Evolutionary conservation across 2,888 invertebrate species (phyloP).

Genomic region (Alitta virens): DNA sequence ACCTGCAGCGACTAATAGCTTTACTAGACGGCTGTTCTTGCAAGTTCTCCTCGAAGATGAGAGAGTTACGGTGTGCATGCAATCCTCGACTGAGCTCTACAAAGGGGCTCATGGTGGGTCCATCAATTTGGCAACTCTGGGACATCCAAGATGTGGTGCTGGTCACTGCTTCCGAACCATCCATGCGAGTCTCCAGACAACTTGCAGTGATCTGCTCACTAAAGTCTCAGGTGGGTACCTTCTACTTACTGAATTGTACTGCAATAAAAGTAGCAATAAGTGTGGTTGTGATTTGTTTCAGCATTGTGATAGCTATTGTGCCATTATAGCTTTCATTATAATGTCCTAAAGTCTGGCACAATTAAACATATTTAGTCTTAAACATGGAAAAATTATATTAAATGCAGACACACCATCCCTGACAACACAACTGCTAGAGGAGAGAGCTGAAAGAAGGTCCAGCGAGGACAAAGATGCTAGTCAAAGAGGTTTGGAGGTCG

Average conservation of each 20-base stretch:
- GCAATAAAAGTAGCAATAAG: too few species aligned
- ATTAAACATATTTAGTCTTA: too few species aligned
- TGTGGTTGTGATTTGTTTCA: too few species aligned
- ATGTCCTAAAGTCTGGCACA: too few species aligned
- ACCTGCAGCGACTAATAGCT: constrained; percentile 56
- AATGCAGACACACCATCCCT: constrained; percentile 32
- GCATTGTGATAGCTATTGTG: too few species aligned
- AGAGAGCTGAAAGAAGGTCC: constrained; percentile 23
- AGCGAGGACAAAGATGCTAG: constrained; percentile 45
- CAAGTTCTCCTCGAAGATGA: constrained; percentile 85
- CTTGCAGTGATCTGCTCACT: constrained; percentile 72
- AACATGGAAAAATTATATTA: too few species aligned
- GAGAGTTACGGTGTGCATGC: constrained; percentile 61
- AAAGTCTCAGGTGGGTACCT: constrained; percentile 57
- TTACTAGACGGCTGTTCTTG: constrained; percentile 80
- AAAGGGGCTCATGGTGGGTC: constrained; percentile 29
- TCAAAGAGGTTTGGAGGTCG: constrained; percentile 53
- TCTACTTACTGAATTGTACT: too few species aligned
- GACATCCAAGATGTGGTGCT: constrained; percentile 72
- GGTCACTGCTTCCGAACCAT: constrained; percentile 73
- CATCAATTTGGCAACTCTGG: constrained; percentile 24
- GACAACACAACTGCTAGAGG: constrained; percentile 51
- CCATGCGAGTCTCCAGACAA: constrained; percentile 73
- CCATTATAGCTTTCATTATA: too few species aligned
- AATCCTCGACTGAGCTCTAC: constrained; percentile 30